Evolutionary conservation across 2,113 vertebrate species (phyloP).

Genomic region (Symphodus melops): DNA sequence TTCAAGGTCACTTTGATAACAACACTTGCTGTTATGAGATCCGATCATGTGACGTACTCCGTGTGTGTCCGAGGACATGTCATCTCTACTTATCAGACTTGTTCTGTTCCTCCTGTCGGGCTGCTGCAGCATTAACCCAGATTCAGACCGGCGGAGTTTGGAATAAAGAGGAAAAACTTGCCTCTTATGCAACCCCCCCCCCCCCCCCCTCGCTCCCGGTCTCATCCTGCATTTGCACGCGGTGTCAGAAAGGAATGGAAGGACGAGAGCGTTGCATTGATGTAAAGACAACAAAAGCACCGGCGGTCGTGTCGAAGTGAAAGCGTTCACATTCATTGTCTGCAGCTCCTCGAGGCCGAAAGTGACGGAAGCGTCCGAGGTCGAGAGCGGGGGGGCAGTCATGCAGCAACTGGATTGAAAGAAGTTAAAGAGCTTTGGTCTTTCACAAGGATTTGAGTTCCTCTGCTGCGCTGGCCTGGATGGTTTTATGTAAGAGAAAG

Average conservation of each 20-base stretch:
- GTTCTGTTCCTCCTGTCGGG: not conserved
- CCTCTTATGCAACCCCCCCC: slow-evolving; percentile 62
- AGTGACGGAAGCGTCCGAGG: not conserved
- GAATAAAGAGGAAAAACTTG: not conserved
- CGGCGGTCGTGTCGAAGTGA: slow-evolving; percentile 3
- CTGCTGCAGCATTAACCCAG: slow-evolving; percentile 62
- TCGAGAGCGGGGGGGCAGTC: not conserved
- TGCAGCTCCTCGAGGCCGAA: slow-evolving; percentile 7
- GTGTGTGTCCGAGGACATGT: slow-evolving; percentile 1
- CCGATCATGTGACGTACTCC: not conserved
- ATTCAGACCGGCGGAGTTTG: slow-evolving; percentile 9
- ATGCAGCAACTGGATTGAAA: slow-evolving; percentile 7
- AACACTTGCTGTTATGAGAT: not conserved
- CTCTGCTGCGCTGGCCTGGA: slow-evolving; percentile 12
- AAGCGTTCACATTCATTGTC: slow-evolving; percentile 30
- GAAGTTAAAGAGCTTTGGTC: slow-evolving; percentile 40
- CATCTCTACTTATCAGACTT: slow-evolving; percentile 11
- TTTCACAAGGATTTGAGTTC: slow-evolving; percentile 34
- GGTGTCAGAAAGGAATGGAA: not conserved
- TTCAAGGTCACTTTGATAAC: not conserved
- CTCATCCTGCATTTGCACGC: not conserved
- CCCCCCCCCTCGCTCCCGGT: too few relatives aligned
- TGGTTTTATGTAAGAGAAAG: slow-evolving; percentile 67
- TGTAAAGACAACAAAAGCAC: slow-evolving; percentile 4
- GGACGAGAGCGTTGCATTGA: not conserved